A percentile compares a stretch with the other conserved stretches of the same genome.
Evolutionary conservation across 2,888 invertebrate genomes (phyloP).

Genomic region (Ectemnius lituratus): DNA sequence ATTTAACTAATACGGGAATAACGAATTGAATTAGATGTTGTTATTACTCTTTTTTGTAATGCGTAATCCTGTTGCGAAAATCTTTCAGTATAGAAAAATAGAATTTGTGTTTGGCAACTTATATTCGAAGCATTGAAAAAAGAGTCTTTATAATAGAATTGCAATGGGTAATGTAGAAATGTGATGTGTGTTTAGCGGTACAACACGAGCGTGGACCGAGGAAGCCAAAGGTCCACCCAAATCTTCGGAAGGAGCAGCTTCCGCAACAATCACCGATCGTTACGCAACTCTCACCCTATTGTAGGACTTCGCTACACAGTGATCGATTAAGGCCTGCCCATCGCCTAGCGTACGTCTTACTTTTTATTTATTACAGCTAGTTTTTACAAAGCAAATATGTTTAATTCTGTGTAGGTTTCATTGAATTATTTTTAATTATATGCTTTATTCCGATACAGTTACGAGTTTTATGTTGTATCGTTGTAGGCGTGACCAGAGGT

Average conservation of each 20-base stretch:
- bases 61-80: too few relatives aligned
- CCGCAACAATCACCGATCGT: slow-evolving; percentile 69
- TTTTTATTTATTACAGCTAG: slow-evolving; percentile 24
- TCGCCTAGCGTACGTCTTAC: slow-evolving; percentile 48
- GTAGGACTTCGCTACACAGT: slow-evolving; percentile 55
- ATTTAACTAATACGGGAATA: too few relatives aligned
- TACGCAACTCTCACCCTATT: slow-evolving; percentile 13
- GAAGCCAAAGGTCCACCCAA: slow-evolving; percentile 89
- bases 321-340: slow-evolving; percentile 66
- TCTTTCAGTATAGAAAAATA: too few relatives aligned
- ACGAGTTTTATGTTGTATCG: not conserved
- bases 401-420: too few relatives aligned
- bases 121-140: too few relatives aligned
- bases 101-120: too few relatives aligned
- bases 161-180: too few relatives aligned
- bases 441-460: not conserved
- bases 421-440: not conserved
- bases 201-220: slow-evolving; percentile 98
- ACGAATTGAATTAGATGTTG: too few relatives aligned
- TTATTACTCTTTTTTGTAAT: too few relatives aligned
- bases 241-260: slow-evolving; percentile 72
- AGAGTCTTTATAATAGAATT: too few relatives aligned
- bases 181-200: slow-evolving; percentile 85
- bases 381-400: not conserved
- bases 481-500: slow-evolving; percentile 67